Evolutionary conservation across 2,888 invertebrate genomes (phyloP).

Genomic region (Sinopyrophorus schimmeli): DNA sequence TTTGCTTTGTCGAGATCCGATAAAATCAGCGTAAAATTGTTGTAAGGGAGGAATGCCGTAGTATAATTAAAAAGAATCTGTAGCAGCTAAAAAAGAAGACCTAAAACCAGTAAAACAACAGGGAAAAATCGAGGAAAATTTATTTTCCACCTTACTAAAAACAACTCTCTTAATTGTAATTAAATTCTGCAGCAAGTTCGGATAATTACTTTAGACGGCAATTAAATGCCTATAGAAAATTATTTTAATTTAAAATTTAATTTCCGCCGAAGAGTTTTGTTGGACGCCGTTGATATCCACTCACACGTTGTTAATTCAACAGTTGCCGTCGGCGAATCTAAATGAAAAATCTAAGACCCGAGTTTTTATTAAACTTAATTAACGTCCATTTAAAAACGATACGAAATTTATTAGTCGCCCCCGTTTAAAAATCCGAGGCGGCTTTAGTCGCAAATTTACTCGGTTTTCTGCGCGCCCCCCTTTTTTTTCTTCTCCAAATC

Average conservation of each 20-base stretch:
- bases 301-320: slow-evolving; percentile 41
- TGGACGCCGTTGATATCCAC: slow-evolving; percentile 33
- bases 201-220: slow-evolving; percentile 47
- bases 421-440: no score
- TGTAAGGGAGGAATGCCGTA: no score
- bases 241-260: slow-evolving; percentile 51
- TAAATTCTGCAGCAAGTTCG: slow-evolving; percentile 38
- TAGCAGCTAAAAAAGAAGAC: slow-evolving; percentile 1
- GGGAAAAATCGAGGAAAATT: slow-evolving; percentile 23
- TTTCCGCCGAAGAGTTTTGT: slow-evolving; percentile 39
- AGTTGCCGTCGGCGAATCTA: slow-evolving; percentile 39
- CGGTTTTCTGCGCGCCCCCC: no score
- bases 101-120: slow-evolving; percentile 14
- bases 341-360: slow-evolving; percentile 44
- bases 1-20: not conserved
- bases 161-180: slow-evolving; percentile 45
- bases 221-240: slow-evolving; percentile 52
- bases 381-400: slow-evolving; percentile 40
- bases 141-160: slow-evolving; percentile 36
- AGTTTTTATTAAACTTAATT: slow-evolving; percentile 44
- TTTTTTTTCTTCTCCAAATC: no score
- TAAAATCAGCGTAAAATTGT: not conserved
- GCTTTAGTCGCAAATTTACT: no score
- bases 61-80: slow-evolving; percentile 7
- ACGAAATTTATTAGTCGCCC: slow-evolving; percentile 38